Percentiles rank a stretch among this genome's conserved stretches.
Conservation (phyloP, 2,113 vertebrate genomes). For the Chlamydotis undulata region DNA sequence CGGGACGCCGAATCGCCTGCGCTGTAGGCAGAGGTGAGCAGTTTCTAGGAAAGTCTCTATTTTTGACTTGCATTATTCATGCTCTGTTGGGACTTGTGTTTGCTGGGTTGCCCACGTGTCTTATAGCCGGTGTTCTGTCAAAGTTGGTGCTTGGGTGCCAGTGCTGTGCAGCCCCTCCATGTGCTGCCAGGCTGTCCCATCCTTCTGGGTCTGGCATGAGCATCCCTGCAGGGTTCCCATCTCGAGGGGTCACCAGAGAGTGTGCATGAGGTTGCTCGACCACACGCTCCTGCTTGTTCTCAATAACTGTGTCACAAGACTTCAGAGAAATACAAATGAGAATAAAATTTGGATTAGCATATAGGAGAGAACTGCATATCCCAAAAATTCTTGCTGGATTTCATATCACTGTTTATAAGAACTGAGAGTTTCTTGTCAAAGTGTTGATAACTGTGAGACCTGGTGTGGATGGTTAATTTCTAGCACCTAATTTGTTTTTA, state of each 20-base stretch:
- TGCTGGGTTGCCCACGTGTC: neutral
- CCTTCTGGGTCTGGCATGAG: accelerated
- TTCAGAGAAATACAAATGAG: neutral
- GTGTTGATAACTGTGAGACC: neutral
- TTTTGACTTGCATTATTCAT: neutral
- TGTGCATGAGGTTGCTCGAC: neutral
- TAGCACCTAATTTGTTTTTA: neutral
- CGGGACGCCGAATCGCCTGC: neutral
- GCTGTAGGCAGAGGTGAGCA: too few species aligned
- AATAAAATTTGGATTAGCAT: neutral
- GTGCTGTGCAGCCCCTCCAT: too few species aligned
- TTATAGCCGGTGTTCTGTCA: neutral
- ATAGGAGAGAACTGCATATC: neutral
- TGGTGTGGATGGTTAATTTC: neutral
- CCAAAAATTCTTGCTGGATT: neutral
- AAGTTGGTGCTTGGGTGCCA: neutral
- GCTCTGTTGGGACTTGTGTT: neutral
- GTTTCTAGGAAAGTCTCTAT: neutral
- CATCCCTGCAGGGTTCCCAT: neutral
- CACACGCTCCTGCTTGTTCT: neutral
- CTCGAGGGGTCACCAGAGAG: neutral
- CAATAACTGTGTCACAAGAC: neutral
- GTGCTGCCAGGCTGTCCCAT: neutral
- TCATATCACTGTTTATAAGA: neutral
- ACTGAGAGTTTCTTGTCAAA: neutral